phyloP scores from a whole-genome alignment of 2,113 vertebrate genomes.

The Scytalopus superciliaris region DNA sequence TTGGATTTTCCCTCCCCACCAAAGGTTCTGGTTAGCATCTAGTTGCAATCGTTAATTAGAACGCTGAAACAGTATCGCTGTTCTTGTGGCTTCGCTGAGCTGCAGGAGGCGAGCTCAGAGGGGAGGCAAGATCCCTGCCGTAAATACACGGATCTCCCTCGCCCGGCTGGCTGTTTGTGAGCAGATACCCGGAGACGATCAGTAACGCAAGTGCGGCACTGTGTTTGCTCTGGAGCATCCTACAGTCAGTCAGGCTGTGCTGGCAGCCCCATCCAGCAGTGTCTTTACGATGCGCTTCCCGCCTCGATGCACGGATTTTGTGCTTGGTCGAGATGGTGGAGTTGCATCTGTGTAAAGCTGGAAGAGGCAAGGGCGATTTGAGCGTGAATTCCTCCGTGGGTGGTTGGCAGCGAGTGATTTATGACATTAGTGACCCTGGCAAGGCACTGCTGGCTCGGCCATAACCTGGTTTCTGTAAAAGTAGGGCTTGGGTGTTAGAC shows the following conservation, averaged over 20 bases:
- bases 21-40: background rate
- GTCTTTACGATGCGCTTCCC: background rate
- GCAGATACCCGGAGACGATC: background rate
- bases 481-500: background rate
- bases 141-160: background rate
- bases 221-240: background rate
- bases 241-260: background rate
- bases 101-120: background rate
- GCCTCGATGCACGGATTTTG: background rate
- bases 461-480: background rate
- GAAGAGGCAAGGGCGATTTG: background rate
- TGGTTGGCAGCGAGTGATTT: background rate
- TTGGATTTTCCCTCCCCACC: background rate
- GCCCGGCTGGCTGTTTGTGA: rapidly evolving
- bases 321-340: background rate
- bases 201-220: background rate
- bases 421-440: background rate
- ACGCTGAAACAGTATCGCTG: background rate
- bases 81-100: background rate
- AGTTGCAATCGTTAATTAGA: background rate
- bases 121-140: background rate
- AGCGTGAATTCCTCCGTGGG: background rate
- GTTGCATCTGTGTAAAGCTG: background rate
- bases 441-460: background rate
- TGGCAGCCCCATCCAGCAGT: background rate